Evolutionary conservation across 2,888 invertebrate genomes (phyloP).

Genomic region (Pogonocherus hispidulus): DNA sequence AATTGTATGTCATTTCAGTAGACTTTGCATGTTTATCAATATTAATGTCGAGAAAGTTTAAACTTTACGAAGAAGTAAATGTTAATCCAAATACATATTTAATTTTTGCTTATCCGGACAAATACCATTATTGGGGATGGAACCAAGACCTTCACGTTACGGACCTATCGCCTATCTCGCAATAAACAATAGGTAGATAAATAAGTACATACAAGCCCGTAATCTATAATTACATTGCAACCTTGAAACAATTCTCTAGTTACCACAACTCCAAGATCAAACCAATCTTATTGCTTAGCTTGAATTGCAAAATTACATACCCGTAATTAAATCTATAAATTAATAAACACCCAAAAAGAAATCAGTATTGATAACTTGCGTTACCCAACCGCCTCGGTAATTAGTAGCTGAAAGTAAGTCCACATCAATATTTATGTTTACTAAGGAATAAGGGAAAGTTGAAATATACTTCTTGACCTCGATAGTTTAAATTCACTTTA

Average conservation of each 20-base stretch:
- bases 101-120: no score
- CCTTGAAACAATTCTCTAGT: slow-evolving; percentile 13
- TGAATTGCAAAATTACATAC: slow-evolving; percentile 6
- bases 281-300: background rate
- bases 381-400: slow-evolving; percentile 11
- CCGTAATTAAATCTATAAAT: background rate
- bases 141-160: background rate
- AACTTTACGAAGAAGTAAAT: no score
- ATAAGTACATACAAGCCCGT: background rate
- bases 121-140: no score
- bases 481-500: slow-evolving; percentile 38
- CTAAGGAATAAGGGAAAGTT: slow-evolving; percentile 49
- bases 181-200: background rate
- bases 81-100: no score
- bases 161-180: background rate
- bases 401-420: background rate
- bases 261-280: slow-evolving; percentile 4
- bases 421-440: slow-evolving; percentile 36
- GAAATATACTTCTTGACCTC: slow-evolving; percentile 43
- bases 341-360: slow-evolving; percentile 34
- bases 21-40: no score
- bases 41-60: no score
- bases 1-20: no score
- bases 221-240: background rate
- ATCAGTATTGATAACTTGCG: slow-evolving; percentile 33